Percentiles rank a stretch among this genome's conserved stretches.
Conservation (phyloP, 2,113 vertebrate genomes). For the Solenodon paradoxus region DNA sequence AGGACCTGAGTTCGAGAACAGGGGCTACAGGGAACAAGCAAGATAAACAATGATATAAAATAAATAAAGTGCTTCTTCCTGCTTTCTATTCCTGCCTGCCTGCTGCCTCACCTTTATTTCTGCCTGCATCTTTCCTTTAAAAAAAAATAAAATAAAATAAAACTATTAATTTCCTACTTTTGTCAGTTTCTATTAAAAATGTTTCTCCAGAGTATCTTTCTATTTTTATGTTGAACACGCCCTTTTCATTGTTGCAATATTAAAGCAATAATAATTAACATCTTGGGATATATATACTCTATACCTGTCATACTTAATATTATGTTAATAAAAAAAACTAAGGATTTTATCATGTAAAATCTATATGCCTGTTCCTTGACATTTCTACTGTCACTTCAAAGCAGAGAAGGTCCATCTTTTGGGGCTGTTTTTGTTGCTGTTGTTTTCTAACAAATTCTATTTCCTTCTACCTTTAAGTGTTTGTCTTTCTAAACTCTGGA, state of each 20-base stretch:
- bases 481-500: conserved; percentile 15
- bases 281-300: background rate
- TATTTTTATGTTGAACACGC: background rate
- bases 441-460: background rate
- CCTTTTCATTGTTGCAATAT: background rate
- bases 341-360: conserved; percentile 13
- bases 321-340: background rate
- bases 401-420: background rate
- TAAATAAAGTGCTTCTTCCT: too few species aligned
- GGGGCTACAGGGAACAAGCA: too few species aligned
- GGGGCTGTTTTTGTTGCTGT: too few species aligned
- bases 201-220: background rate
- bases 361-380: background rate
- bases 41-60: too few species aligned
- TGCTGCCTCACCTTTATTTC: too few species aligned
- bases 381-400: conserved; percentile 16
- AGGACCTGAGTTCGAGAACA: too few species aligned
- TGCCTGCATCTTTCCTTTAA: too few species aligned
- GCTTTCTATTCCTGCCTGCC: too few species aligned
- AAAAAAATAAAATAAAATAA: too few species aligned
- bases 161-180: background rate
- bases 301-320: background rate
- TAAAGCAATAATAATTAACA: background rate
- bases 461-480: background rate
- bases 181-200: background rate